Base-by-base conservation (phyloP, 2,888 invertebrate species). In the Hypercompe scribonia region DNA sequence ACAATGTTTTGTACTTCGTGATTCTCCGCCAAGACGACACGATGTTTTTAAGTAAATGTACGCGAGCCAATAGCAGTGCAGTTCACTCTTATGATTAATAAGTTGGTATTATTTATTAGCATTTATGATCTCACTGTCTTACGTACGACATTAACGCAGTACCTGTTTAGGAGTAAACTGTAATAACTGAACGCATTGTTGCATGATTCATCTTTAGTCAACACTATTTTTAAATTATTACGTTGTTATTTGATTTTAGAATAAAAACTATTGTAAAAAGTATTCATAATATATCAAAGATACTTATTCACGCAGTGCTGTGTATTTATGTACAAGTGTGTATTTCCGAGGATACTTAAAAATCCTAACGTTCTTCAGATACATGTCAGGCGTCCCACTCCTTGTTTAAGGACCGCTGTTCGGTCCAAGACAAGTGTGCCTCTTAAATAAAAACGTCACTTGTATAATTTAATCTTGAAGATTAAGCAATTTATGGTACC, bases 71-170 rank as follows among this genome's bases (percentile, higher is more conserved):
- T 70, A 10, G 50, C 72, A 76, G 74, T 76, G 42, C 61, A 68
- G 71, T 58, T 24, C 4, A 11, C 50, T 28, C 13, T 68, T 68
- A 50, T 66, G 42, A 65, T 24, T 50, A 33, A 50, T 50, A 50
- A 34, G 13, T 28, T 24, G 21, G 8, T 46, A 50, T 3, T 39
- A 68, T 58, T 69, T 61, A 68, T 68, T 69, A 69, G 39, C n/a
- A 69, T 61, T 36, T 31, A 82, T 89, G 89, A 89, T 88, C 86
- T 89, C 89, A 89, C 80, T 82, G 74, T 80, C 79, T 68, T 76
- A 61, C 31, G 31, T 67, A 72, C 69, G 75, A 76, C 82, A 85
- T 85, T 88, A 85, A 85, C 78, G 86, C 84, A 86, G 76, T 74
- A 74, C 75, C 73, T 70, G 73, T 78, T 80, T 79, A n/a, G 79